A percentile compares a stretch with the other conserved stretches of the same genome.
Evolutionary conservation across 2,888 invertebrate genomes (phyloP).

Genomic region (Antitype chi): DNA sequence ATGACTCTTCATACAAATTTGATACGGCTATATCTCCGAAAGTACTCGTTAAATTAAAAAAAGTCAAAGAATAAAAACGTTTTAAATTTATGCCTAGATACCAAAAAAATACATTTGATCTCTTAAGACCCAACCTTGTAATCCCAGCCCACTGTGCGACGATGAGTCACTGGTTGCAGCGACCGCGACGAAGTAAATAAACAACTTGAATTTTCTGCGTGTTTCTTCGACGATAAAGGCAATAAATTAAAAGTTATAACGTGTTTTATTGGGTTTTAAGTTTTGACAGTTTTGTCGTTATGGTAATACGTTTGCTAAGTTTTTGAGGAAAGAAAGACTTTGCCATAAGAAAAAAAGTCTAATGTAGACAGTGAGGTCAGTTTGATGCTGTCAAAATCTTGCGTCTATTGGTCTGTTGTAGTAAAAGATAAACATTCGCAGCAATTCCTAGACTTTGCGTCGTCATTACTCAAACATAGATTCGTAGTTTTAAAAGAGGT

Average conservation of each 20-base stretch:
- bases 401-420: neutral
- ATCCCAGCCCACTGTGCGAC: no score
- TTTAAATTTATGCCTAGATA: no score
- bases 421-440: no score
- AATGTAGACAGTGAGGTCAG: neutral
- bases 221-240: neutral
- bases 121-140: no score
- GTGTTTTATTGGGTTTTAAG: neutral
- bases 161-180: slow-evolving; percentile 16
- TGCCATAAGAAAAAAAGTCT: slow-evolving; percentile 3
- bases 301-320: neutral
- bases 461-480: slow-evolving; percentile 26
- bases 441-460: neutral
- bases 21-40: no score
- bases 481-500: slow-evolving; percentile 4
- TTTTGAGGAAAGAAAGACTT: neutral
- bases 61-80: no score
- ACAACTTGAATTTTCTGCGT: neutral
- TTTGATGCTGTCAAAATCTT: neutral
- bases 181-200: slow-evolving; percentile 6
- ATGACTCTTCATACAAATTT: no score
- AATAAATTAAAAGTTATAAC: neutral
- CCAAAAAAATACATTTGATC: no score
- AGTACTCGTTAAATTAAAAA: no score
- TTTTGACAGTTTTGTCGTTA: slow-evolving; percentile 7